Percentiles rank a stretch among this genome's conserved stretches.
Evolutionary conservation across 2,797 vertebrate species (phyloP).

Genomic region (Lacerta agilis): DNA sequence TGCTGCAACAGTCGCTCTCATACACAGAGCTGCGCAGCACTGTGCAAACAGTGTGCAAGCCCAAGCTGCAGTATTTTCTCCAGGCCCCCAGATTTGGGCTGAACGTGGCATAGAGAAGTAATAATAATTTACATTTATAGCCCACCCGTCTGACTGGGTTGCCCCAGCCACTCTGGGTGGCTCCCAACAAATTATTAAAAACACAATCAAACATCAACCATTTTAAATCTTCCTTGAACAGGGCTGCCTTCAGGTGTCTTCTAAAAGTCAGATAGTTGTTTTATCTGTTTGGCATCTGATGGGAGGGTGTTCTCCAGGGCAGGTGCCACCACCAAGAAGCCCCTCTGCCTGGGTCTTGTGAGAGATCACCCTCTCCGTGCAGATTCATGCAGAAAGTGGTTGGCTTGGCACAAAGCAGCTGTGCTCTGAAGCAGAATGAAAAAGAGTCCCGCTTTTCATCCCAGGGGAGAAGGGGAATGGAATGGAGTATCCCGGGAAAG

Average conservation of each 20-base stretch:
- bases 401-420: not conserved
- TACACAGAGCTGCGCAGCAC: not conserved
- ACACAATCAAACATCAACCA: too few relatives aligned
- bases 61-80: not conserved
- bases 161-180: too few relatives aligned
- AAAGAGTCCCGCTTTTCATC: not conserved
- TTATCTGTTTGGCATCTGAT: too few relatives aligned
- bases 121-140: too few relatives aligned
- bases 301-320: too few relatives aligned
- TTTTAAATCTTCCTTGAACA: too few relatives aligned
- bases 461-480: not conserved
- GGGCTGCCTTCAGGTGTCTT: too few relatives aligned
- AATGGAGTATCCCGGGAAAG: not conserved
- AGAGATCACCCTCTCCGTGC: not conserved
- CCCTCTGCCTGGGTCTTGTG: not conserved
- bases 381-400: not conserved
- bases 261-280: too few relatives aligned
- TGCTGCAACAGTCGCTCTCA: not conserved
- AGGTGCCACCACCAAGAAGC: too few relatives aligned
- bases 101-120: not conserved
- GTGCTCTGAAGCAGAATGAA: not conserved
- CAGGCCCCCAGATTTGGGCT: too few relatives aligned
- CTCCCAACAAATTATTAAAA: too few relatives aligned
- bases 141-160: too few relatives aligned
- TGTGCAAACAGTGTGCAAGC: not conserved